Percentiles rank a stretch among this genome's conserved stretches.
These are phyloP conservation scores for Choristoneura rosaceana DNA, from an alignment of 2,888 invertebrate species.

Conservation along the genomic window DNA sequence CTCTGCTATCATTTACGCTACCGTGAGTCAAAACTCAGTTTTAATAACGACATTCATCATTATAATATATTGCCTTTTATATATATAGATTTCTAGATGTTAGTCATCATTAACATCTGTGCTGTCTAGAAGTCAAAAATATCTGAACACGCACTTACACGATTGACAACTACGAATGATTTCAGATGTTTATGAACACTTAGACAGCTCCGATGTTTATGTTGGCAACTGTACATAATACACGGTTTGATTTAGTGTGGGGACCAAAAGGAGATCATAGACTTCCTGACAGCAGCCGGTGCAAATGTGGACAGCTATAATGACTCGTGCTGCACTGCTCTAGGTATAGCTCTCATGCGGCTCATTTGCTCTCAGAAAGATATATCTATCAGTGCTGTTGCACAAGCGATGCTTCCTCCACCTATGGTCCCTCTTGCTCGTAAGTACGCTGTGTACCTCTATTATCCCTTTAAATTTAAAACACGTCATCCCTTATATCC, in stretches of 20 bases:
- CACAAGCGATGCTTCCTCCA: constrained; percentile 61
- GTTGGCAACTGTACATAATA: no score
- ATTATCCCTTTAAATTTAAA: background rate
- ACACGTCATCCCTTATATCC: no score
- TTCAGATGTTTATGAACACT: no score
- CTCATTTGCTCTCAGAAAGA: constrained; percentile 63
- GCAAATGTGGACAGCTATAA: constrained; percentile 79
- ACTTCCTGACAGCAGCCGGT: constrained; percentile 80
- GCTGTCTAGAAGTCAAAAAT: no score
- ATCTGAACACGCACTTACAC: no score
- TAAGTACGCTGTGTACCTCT: constrained; percentile 47
- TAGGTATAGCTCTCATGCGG: constrained; percentile 72
- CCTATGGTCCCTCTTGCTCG: constrained; percentile 44
- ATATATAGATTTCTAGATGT: background rate
- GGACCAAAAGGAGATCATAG: constrained; percentile 65
- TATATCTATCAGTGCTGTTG: constrained; percentile 50
- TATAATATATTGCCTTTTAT: no score
- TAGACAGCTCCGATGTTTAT: no score
- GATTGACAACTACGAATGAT: no score
- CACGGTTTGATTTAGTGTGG: constrained; percentile 56
- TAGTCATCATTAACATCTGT: no score
- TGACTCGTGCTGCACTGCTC: constrained; percentile 83
- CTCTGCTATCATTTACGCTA: constrained; percentile 83
- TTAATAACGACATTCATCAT: background rate
- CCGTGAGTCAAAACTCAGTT: constrained; percentile 57